These are phyloP conservation scores for Lithodes maja DNA, from an alignment of 2,888 invertebrate species.

Conservation along the genomic window DNA sequence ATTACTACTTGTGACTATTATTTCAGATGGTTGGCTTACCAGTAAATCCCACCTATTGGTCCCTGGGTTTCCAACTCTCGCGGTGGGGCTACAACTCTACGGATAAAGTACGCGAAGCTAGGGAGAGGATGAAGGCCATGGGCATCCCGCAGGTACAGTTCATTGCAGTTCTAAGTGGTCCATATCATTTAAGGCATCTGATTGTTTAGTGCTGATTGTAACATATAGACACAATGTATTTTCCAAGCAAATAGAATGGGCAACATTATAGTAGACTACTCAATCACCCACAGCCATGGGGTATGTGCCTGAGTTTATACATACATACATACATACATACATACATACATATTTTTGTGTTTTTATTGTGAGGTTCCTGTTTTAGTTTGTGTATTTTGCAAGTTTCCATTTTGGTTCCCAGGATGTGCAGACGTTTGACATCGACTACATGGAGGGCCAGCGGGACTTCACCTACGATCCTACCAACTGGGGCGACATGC, in stretches of 20 bases:
- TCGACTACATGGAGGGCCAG: constrained; percentile 75
- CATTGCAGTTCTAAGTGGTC: too few relatives aligned
- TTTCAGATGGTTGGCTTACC: constrained; percentile 81
- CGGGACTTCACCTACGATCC: constrained; percentile 74
- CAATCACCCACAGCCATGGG: too few relatives aligned
- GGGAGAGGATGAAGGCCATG: constrained; percentile 82
- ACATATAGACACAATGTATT: too few relatives aligned
- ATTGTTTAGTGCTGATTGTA: too few relatives aligned
- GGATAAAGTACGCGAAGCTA: constrained; percentile 80
- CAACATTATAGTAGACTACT: too few relatives aligned
- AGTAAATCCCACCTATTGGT: constrained; percentile 90
- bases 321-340: too few relatives aligned
- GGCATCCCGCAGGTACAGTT: constrained; percentile 79
- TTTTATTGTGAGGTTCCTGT: too few relatives aligned
- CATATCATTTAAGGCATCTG: too few relatives aligned
- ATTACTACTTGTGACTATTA: constrained; percentile 75
- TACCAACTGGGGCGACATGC: constrained; percentile 71
- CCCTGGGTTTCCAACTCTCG: constrained; percentile 73
- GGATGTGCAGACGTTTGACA: constrained; percentile 79
- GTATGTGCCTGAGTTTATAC: too few relatives aligned
- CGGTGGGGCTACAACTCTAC: constrained; percentile 83
- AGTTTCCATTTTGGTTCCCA: constrained; percentile 72
- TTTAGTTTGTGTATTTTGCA: too few relatives aligned
- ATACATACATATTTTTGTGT: neutral
- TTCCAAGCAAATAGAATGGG: too few relatives aligned